A percentile compares a stretch with the other conserved stretches of the same genome.
phyloP scores from a whole-genome alignment of 2,797 vertebrate genomes.

The Tarsius wallacei region DNA sequence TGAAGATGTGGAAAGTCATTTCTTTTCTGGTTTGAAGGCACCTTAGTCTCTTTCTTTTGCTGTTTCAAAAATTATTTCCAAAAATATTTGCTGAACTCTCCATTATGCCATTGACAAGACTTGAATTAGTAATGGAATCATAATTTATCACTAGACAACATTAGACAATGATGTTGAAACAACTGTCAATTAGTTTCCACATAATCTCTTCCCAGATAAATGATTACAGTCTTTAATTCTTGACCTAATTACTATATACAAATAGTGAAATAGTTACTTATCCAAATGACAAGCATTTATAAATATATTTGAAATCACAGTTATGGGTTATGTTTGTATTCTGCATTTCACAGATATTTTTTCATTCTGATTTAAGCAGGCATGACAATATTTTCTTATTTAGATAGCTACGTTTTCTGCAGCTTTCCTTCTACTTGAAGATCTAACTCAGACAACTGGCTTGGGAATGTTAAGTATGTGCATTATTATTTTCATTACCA shows the following conservation, averaged over 20 bases:
- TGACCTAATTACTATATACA: conserved; percentile 82
- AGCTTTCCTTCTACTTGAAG: conserved; percentile 44
- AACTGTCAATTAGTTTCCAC: conserved; percentile 85
- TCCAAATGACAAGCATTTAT: conserved; percentile 64
- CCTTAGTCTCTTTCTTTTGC: neutral
- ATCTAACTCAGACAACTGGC: conserved; percentile 37
- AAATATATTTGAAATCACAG: conserved; percentile 41
- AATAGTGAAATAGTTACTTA: conserved; percentile 77
- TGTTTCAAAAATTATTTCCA: conserved; percentile 74
- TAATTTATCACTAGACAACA: conserved; percentile 86
- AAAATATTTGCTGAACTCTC: conserved; percentile 74
- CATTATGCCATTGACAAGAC: conserved; percentile 83
- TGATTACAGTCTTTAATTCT: conserved; percentile 79
- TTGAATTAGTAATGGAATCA: conserved; percentile 85
- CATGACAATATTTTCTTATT: conserved; percentile 61
- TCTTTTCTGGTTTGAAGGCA: neutral
- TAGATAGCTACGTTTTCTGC: neutral
- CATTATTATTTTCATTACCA: conserved; percentile 70
- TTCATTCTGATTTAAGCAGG: neutral
- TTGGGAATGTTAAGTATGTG: neutral
- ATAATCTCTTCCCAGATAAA: conserved; percentile 76
- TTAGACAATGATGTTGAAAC: conserved; percentile 87
- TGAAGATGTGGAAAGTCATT: conserved; percentile 11
- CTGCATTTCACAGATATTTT: conserved; percentile 34
- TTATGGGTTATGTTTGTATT: neutral